Conservation (phyloP, 1,140 invertebrate genomes). For the Bombus superbus region DNA sequence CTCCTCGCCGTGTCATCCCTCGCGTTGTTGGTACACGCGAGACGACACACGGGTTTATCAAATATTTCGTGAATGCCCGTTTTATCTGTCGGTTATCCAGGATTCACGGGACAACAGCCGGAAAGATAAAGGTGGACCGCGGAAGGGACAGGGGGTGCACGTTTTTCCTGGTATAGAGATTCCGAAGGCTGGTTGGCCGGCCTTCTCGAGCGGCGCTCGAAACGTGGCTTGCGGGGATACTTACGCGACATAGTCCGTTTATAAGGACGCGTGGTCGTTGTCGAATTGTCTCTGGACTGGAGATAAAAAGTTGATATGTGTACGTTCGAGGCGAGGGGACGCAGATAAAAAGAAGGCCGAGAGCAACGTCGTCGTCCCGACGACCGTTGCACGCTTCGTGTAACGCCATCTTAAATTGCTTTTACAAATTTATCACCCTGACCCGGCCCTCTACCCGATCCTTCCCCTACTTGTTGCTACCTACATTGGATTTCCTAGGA, state of each 20-base stretch:
- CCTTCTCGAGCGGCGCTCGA: not conserved
- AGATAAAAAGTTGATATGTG: constrained; percentile 71
- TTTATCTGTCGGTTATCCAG: constrained; percentile 49
- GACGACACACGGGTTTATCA: constrained; percentile 43
- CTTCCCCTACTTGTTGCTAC: constrained; percentile 25
- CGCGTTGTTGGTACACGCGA: constrained; percentile 5
- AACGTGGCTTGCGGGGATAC: constrained; percentile 30
- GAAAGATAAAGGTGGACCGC: constrained; percentile 32
- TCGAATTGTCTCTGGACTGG: constrained; percentile 64
- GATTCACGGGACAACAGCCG: constrained; percentile 28
- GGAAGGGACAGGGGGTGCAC: not conserved
- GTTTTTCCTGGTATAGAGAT: constrained; percentile 46
- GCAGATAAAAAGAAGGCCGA: constrained; percentile 53
- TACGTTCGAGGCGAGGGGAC: constrained; percentile 23
- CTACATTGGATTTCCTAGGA: constrained; percentile 51
- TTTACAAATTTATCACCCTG: constrained; percentile 70
- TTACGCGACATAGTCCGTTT: constrained; percentile 39
- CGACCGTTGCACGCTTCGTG: constrained; percentile 35
- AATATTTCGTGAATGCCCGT: constrained; percentile 35
- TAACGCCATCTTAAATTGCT: constrained; percentile 68
- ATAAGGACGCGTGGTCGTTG: constrained; percentile 65
- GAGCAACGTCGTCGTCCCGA: constrained; percentile 13
- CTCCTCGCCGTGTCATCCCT: not conserved
- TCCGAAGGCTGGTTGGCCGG: not conserved
- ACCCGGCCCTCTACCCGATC: not conserved